Evolutionary conservation across 92 coral and sea anemone species (phyloP).

Genomic region (Umimayanthus kanabou): DNA sequence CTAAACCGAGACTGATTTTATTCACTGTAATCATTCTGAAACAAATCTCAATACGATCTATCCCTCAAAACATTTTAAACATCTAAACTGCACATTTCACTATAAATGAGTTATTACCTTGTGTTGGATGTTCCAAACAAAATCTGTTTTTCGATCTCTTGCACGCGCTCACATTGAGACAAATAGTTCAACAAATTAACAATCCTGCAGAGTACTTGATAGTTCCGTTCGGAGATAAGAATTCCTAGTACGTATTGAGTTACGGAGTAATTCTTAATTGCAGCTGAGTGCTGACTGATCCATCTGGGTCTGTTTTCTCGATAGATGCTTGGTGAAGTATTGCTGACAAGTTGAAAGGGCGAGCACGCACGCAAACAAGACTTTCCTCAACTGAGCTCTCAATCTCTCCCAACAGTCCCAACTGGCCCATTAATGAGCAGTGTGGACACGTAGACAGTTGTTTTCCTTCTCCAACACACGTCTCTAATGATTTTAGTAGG

Average conservation of each 20-base stretch:
- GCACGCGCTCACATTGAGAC: background rate
- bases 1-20: background rate
- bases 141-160: background rate
- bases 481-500: background rate
- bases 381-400: background rate
- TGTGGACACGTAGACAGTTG: background rate
- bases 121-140: background rate
- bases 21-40: background rate
- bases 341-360: slow-evolving; percentile 38
- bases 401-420: background rate
- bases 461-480: background rate
- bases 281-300: slow-evolving; percentile 43
- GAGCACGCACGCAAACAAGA: slow-evolving; percentile 29
- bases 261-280: slow-evolving; percentile 33
- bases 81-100: background rate
- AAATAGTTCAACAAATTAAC: slow-evolving; percentile 30
- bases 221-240: slow-evolving; percentile 31
- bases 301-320: slow-evolving; percentile 4
- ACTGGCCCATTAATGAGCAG: slow-evolving; percentile 13
- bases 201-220: slow-evolving; percentile 10
- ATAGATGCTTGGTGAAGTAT: background rate
- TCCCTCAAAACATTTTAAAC: background rate
- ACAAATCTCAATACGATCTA: background rate
- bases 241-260: slow-evolving; percentile 20
- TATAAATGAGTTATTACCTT: background rate